phyloP scores from a whole-genome alignment of 1,140 invertebrate genomes.

The Adoxophyes honmai region DNA sequence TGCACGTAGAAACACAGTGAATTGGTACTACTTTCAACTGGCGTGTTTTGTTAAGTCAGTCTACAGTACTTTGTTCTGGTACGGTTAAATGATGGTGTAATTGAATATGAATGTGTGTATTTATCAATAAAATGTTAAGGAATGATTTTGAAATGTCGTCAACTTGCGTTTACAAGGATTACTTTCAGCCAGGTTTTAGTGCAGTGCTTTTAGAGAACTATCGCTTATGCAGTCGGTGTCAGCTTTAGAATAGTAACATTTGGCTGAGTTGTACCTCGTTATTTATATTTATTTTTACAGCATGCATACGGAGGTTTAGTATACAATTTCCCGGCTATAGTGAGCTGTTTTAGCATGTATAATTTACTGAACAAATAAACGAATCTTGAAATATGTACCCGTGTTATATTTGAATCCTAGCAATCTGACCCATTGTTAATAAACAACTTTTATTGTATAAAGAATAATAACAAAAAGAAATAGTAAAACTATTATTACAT shows the following conservation, averaged over 20 bases:
- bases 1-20: too few relatives aligned
- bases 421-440: too few relatives aligned
- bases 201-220: conserved; percentile 3
- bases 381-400: not conserved
- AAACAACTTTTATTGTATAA: too few relatives aligned
- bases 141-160: conserved; percentile 1
- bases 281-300: not conserved
- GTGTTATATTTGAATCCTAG: too few relatives aligned
- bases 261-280: not conserved
- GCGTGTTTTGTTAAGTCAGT: too few relatives aligned
- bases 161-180: not conserved
- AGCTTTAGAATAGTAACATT: not conserved
- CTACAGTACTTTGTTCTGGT: too few relatives aligned
- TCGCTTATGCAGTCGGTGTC: not conserved
- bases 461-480: too few relatives aligned
- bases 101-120: too few relatives aligned
- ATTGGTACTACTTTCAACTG: too few relatives aligned
- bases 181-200: not conserved
- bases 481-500: too few relatives aligned
- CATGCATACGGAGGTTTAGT: not conserved
- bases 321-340: conserved; percentile 1
- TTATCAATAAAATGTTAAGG: not conserved
- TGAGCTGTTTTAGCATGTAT: conserved; percentile 5
- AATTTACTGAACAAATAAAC: conserved; percentile 10
- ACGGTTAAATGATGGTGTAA: too few relatives aligned